These are phyloP conservation scores for Paedocypris sp. DNA, from an alignment of 2,113 vertebrate genomes.

Conservation along the genomic window DNA sequence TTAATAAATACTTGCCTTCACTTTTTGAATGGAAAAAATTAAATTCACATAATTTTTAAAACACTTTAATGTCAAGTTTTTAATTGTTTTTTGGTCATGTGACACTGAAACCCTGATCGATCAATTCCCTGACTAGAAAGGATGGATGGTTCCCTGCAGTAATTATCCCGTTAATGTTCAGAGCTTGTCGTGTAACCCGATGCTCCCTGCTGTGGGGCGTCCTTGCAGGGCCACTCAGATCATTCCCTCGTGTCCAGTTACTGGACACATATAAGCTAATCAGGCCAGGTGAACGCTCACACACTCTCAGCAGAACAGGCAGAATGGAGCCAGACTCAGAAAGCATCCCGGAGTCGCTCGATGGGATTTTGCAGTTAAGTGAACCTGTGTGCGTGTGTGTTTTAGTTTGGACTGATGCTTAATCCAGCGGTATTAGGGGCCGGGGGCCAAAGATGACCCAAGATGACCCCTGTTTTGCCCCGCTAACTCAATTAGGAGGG, in stretches of 20 bases:
- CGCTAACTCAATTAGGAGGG: no score
- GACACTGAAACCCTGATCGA: no score
- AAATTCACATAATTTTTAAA: no score
- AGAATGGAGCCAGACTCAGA: slow-evolving; percentile 62
- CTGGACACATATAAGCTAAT: slow-evolving; percentile 59
- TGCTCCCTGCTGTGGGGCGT: slow-evolving; percentile 40
- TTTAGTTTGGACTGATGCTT: slow-evolving; percentile 32
- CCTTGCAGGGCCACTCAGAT: slow-evolving; percentile 51
- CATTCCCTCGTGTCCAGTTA: slow-evolving; percentile 61
- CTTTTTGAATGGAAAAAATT: no score
- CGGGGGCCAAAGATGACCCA: no score
- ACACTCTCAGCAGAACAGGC: slow-evolving; percentile 35
- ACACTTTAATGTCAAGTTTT: no score
- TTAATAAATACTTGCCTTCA: no score
- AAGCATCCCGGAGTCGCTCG: slow-evolving; percentile 51
- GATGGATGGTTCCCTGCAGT: slow-evolving; percentile 22
- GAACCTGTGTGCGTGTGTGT: slow-evolving; percentile 36
- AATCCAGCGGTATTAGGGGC: no score
- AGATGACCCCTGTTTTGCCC: no score
- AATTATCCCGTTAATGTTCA: slow-evolving; percentile 48
- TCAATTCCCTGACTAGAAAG: slow-evolving; percentile 7
- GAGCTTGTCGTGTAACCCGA: slow-evolving; percentile 55
- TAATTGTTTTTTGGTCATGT: no score
- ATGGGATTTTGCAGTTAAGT: slow-evolving; percentile 67
- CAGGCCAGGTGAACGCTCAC: slow-evolving; percentile 48